A percentile compares a stretch with the other conserved stretches of the same genome.
phyloP scores from a whole-genome alignment of 2,797 vertebrate species.

The Loris lydekkerianus region DNA sequence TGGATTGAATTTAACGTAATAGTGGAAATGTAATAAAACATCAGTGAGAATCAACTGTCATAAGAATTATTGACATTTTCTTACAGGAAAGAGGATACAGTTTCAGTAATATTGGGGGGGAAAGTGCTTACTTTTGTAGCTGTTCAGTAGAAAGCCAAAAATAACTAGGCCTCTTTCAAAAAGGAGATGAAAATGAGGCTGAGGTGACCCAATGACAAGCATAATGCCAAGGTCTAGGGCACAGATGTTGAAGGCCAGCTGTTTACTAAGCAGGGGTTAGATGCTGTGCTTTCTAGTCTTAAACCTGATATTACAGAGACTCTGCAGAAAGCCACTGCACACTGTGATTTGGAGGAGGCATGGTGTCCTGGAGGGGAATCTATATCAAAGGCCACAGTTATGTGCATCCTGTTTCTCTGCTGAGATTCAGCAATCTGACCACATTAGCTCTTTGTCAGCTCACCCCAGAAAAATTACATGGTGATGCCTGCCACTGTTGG shows the following conservation, averaged over 20 bases:
- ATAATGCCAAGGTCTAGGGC: background rate
- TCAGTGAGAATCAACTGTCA: background rate
- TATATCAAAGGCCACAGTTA: background rate
- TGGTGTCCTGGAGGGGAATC: background rate
- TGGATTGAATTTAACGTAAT: conserved; percentile 23
- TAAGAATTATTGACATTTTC: background rate
- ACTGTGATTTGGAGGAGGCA: background rate
- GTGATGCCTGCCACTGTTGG: background rate
- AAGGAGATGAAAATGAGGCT: background rate
- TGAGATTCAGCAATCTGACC: background rate
- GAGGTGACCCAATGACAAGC: background rate
- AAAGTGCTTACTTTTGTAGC: background rate
- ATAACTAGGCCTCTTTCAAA: background rate
- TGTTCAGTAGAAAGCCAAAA: conserved; percentile 17
- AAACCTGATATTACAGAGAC: background rate
- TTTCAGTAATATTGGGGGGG: background rate
- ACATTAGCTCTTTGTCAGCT: background rate
- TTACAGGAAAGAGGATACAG: background rate
- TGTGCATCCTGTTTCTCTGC: background rate
- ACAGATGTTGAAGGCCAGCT: background rate
- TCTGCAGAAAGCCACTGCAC: background rate
- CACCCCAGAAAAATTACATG: fast-evolving
- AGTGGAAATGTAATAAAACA: conserved; percentile 24
- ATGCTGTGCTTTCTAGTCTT: background rate
- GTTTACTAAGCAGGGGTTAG: background rate